Evolutionary conservation across 1,140 invertebrate species (phyloP), one percentile per base, ranked within the genome.

Genomic region (Penaeus japonicus): DNA sequence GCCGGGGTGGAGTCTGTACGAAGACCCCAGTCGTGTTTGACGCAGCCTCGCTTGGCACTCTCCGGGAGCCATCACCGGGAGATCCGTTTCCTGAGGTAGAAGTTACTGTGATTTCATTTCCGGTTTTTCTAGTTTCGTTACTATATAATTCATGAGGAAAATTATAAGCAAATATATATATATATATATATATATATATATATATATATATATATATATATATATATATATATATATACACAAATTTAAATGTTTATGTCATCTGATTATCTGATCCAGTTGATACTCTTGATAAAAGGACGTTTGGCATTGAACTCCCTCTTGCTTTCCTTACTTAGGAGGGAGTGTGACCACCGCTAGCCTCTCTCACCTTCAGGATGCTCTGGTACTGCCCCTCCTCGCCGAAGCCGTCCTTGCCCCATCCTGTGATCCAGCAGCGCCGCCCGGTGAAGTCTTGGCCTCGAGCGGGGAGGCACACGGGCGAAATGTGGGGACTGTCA

Each of bases 101-200:
- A 97, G 97, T 92, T 97, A 96, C 91, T 97, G 97, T 92, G 97
- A 97, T 92, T 96, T 96, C 91, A 95, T 59, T 59, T 17, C n/a
- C n/a, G 15, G 15, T 15, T 59, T 59, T 59, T 70, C 10, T 70
- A 24, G 5, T 10, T 10, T 30, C 30, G 5, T 5, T 70, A 10
- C 5, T 70, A 70, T 70, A 70, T 70, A 70, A 10, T 70, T 70
- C n/a, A 17, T 70, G 15, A 35, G 47, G 15, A 18, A 2, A 77
- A 27, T 5, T 22, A 75, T 35, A 24, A 3, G 55, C 15, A 27
- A n/a, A 62, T 24, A 30, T 59, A 57, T 4, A 82, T 62, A 82
- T 55, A 32, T 7, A 62, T 17, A 57, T 24, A 62, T 30, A 30
- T 83, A 18, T 12, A 83, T 18, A 39, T 39, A 27, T 17, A 57